Conservation (phyloP, 2,797 vertebrate species). For the Prunella strophiata region DNA sequence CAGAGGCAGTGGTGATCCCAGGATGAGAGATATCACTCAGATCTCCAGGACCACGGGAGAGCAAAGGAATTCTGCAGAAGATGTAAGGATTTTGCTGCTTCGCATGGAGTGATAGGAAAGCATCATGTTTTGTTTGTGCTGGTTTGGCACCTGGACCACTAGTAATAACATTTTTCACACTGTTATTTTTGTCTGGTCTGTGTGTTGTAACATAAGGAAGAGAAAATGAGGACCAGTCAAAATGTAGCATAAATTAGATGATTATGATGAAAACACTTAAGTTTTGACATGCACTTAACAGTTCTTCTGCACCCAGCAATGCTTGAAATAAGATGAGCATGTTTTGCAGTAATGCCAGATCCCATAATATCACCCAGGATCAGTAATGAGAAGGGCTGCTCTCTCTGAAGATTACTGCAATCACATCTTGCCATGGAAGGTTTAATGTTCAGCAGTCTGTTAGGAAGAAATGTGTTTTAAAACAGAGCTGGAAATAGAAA, state of each 20-base stretch:
- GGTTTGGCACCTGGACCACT: neutral
- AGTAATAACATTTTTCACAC: neutral
- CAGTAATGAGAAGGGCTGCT: neutral
- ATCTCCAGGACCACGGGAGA: rapidly evolving
- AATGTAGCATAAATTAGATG: neutral
- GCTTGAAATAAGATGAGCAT: neutral
- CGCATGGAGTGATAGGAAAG: neutral
- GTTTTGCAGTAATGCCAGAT: neutral
- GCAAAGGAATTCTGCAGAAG: neutral
- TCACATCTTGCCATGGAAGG: neutral
- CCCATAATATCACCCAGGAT: neutral
- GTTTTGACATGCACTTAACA: neutral
- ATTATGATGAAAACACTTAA: neutral
- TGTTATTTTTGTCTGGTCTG: neutral
- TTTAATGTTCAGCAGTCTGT: neutral
- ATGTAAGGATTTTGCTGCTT: neutral
- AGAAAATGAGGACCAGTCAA: neutral
- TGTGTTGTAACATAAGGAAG: neutral
- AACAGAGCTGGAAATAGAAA: neutral
- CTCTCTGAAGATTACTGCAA: neutral
- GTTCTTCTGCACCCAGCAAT: neutral
- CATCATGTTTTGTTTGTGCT: neutral
- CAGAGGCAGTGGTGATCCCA: neutral
- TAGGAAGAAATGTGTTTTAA: constrained; percentile 2
- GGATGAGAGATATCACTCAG: neutral